Conservation (phyloP, 1,140 invertebrate species). For the Palaemon carinicauda region DNA sequence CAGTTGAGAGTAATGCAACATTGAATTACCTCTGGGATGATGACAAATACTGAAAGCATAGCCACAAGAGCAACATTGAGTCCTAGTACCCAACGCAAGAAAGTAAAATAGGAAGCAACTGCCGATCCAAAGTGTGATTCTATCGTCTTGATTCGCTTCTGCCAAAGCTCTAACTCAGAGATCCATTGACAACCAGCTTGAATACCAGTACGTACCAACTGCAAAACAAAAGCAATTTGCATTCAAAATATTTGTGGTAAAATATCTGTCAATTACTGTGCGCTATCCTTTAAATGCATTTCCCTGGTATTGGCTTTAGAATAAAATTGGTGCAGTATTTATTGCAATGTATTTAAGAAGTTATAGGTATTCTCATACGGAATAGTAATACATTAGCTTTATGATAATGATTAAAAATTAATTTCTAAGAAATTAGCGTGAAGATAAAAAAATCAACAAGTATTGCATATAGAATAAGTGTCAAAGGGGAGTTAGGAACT, state of each 20-base stretch:
- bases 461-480: too few relatives aligned
- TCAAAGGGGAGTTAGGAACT: too few relatives aligned
- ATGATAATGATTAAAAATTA: too few relatives aligned
- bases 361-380: too few relatives aligned
- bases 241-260: too few relatives aligned
- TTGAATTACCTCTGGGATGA: conserved; percentile 85
- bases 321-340: too few relatives aligned
- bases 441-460: too few relatives aligned
- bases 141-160: conserved; percentile 93
- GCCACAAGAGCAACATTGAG: conserved; percentile 90
- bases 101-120: conserved; percentile 97
- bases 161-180: conserved; percentile 84
- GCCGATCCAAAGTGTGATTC: conserved; percentile 98
- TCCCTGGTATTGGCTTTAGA: too few relatives aligned
- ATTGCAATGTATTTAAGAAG: too few relatives aligned
- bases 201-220: conserved; percentile 35
- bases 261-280: background rate
- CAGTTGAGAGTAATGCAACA: background rate
- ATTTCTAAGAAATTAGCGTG: too few relatives aligned
- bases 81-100: conserved; percentile 96
- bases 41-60: conserved; percentile 85
- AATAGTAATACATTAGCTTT: too few relatives aligned
- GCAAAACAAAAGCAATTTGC: background rate
- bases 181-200: conserved; percentile 35
- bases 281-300: too few relatives aligned